Conservation (phyloP, 1,140 invertebrate species). For the Dendrolimus punctatus region DNA sequence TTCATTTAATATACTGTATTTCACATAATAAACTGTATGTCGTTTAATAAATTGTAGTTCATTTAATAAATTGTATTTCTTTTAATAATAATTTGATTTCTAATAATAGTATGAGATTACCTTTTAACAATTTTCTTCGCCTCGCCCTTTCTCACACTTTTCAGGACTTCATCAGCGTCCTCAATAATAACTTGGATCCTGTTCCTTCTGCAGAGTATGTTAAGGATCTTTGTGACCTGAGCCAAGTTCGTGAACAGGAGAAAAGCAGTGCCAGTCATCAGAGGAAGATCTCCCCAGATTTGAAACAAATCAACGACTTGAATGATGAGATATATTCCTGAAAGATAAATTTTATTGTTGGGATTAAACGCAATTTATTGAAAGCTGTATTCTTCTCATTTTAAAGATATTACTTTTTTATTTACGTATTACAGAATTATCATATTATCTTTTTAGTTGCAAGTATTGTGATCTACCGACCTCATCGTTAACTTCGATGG, state of each 20-base stretch:
- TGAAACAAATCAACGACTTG: conserved; percentile 49
- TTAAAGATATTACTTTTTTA: no score
- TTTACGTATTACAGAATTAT: no score
- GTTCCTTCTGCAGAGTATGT: conserved; percentile 26
- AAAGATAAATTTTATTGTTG: background rate
- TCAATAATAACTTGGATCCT: conserved; percentile 32
- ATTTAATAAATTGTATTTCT: no score
- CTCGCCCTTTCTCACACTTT: conserved; percentile 19
- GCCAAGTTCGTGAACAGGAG: conserved; percentile 60
- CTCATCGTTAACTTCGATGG: no score
- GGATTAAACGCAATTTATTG: no score
- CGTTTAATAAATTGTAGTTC: no score
- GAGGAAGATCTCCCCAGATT: conserved; percentile 57
- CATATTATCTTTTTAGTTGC: no score
- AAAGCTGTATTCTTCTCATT: no score
- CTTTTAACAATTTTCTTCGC: conserved; percentile 36
- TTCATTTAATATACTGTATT: no score
- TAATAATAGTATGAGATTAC: conserved; percentile 16
- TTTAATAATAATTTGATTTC: no score
- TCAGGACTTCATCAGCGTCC: conserved; percentile 27
- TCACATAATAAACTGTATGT: no score
- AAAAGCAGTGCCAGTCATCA: conserved; percentile 62
- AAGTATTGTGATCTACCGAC: no score
- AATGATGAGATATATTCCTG: conserved; percentile 48
- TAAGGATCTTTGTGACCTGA: conserved; percentile 50